Base-by-base conservation (phyloP, 1,140 invertebrate species). In the Aradophagus sp. region DNA sequence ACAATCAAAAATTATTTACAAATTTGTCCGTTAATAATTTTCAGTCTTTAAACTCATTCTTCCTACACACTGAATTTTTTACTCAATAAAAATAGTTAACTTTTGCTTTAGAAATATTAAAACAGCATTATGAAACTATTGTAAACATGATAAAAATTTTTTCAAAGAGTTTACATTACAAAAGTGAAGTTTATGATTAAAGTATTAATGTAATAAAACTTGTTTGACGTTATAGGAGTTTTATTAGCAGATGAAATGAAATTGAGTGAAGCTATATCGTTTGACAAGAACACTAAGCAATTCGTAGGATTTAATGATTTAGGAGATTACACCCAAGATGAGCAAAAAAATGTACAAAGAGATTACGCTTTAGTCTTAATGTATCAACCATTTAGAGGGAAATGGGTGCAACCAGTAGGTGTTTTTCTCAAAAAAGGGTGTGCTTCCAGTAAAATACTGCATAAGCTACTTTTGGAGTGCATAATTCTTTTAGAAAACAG, bases 291-390 rank as follows among this genome's bases (percentile, higher is more conserved):
- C 13, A 63, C 27, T 0, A 19, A 65, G 39, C 12, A 55, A 29
- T 59, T 73, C n/a, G 34, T 42, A 29, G 58, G 69, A 5, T 77
- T 76, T 15, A 55, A 53, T 5, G 39, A 77, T 59, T 45, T 78
- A 5, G 76, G 78, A 0, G 15, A 71, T 10, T 62, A 75, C 27
- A 78, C 77, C 10, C 63, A 74, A 36, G 6, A 67, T 2, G 5
- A 69, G 13, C 62, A 77, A 48, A 17, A 36, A 34, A 59, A 62
- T 26, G 36, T 56, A 35, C 42, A 42, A 42, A 74, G 61, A 5
- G 71, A 80, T 47, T 77, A 79, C 52, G 77, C 61, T 5, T 36
- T 77, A 10, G 73, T 80, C 0, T 34, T 79, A 0, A 78, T 78
- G 75, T 78, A 73, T 41, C 77, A 79, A 35, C 74, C 72, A 16